A percentile compares a stretch with the other conserved stretches of the same genome.
Conservation (phyloP, 2,113 vertebrate species). For the Tachysurus fulvidraco region DNA sequence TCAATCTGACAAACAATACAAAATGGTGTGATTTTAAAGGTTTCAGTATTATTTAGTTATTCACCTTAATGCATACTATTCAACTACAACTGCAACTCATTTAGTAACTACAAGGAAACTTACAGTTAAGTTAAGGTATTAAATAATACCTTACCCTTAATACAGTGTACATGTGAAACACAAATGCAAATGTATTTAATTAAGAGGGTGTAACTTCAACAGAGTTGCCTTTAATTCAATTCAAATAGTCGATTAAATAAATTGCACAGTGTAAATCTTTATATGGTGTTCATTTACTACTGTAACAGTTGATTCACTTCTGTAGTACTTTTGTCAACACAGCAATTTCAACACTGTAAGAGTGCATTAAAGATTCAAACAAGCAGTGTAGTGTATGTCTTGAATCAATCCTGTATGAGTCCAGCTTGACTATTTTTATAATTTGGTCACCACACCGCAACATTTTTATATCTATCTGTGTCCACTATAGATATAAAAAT, state of each 20-base stretch:
- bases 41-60: not conserved
- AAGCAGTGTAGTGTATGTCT: not conserved
- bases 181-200: not conserved
- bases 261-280: not conserved
- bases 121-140: not conserved
- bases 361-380: not conserved
- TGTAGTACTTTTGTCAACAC: not conserved
- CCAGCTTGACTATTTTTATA: not conserved
- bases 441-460: not conserved
- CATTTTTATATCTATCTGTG: not conserved
- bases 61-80: not conserved
- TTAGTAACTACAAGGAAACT: not conserved
- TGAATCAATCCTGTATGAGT: no score
- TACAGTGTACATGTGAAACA: not conserved
- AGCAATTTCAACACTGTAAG: not conserved
- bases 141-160: not conserved
- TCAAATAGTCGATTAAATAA: not conserved
- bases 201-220: not conserved
- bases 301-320: not conserved
- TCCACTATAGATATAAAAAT: conserved; percentile 1
- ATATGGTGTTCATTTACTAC: not conserved
- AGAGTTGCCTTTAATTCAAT: not conserved
- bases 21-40: not conserved
- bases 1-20: not conserved
- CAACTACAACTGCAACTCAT: not conserved